Base-by-base conservation (phyloP, 1,140 invertebrate species). In the Hyles vespertilio region DNA sequence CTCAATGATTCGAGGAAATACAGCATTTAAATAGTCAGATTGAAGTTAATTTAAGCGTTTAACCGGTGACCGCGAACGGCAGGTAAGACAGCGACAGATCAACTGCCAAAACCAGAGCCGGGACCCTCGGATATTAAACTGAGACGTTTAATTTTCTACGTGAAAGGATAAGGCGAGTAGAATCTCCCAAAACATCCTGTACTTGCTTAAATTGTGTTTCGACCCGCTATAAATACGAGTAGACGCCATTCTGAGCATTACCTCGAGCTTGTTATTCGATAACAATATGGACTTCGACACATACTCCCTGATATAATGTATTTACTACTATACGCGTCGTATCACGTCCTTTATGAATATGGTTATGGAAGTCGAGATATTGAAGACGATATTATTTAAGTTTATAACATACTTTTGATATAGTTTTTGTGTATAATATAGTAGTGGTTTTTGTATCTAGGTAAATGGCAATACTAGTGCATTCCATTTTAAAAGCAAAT, bases 61-160 rank as follows among this genome's bases (percentile, higher is more conserved):
- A 43, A 11, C 51, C 32, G 44, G 46, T 10, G 47, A 12, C 46
- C 32, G 32, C 54, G 54, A 9, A 47, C 11, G 48, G 40, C 50
- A 59, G 56, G 51, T 52, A 53, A 60, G 46, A 9, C 52, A 32
- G 36, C 43, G 56, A 36, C 76, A 84, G 79, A 85, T 85, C 76
- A 81, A 77, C 70, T 84, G 81, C 80, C 83, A 83, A 77, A 84
- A 80, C 65, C 80, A 82, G 72, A 71, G 59, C 65, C 61, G 58
- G 72, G 58, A 53, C 66, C 57, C 72, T 65, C 79, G 78, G 83
- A 83, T 83, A 82, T 85, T 81, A 81, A 81, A 64, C 67, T 67
- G 77, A 84, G 83, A 88, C 83, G 80, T 88, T 84, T 86, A 86
- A 88, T 88, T 88, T 86, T 88, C 85, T 88, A 86, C 85, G 81